Conservation (phyloP, 2,113 vertebrate genomes). For the Pteronura brasiliensis region DNA sequence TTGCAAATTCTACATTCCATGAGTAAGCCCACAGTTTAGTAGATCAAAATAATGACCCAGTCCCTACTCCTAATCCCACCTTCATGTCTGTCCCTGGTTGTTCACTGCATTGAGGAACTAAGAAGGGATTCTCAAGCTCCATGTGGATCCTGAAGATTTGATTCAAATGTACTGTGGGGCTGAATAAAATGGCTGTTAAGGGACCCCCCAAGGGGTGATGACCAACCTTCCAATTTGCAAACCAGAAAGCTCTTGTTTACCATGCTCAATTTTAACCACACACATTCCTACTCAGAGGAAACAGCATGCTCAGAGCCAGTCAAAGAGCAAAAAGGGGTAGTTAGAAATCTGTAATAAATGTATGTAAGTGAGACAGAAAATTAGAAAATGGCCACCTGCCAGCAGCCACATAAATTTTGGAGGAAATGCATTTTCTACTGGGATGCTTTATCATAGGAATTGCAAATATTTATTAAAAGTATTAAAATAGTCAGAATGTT, state of each 20-base stretch:
- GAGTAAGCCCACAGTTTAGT: not conserved
- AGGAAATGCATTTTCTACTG: constrained; percentile 83
- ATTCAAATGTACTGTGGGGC: constrained; percentile 47
- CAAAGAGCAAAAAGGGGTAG: constrained; percentile 70
- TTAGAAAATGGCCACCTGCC: constrained; percentile 87
- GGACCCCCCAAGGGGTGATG: not conserved
- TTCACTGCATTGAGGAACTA: not conserved
- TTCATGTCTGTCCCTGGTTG: not conserved
- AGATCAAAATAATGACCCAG: not conserved
- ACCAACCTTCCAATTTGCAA: constrained; percentile 52
- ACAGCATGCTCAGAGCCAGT: constrained; percentile 68
- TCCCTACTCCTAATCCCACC: not conserved
- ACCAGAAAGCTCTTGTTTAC: constrained; percentile 62
- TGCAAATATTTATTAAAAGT: constrained; percentile 90
- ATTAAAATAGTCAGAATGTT: constrained; percentile 87
- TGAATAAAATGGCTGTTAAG: constrained; percentile 52
- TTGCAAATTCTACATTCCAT: not conserved
- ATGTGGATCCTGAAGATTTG: constrained; percentile 8
- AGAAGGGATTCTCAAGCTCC: constrained; percentile 19
- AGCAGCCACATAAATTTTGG: constrained; percentile 85
- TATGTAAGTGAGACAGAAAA: constrained; percentile 85
- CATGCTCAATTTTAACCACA: constrained; percentile 20
- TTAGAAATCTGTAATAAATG: constrained; percentile 84
- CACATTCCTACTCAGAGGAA: constrained; percentile 69
- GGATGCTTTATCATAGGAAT: constrained; percentile 84